Conservation (phyloP, 2,797 vertebrate genomes). For the Crenuchus spilurus region DNA sequence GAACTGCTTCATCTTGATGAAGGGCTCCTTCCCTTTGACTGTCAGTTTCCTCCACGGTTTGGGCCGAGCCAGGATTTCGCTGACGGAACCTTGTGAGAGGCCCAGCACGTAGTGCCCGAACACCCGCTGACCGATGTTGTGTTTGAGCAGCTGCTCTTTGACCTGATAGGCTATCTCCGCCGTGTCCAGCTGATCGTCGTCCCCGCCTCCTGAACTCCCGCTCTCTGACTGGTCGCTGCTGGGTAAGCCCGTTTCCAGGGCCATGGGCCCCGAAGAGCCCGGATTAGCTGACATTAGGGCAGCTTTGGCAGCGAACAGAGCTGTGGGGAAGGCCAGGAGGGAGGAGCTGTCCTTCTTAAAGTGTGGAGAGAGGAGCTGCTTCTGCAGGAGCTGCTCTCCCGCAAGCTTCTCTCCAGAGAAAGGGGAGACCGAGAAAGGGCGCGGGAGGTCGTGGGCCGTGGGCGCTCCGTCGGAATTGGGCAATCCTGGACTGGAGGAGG, state of each 20-base stretch:
- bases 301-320: conserved; percentile 85
- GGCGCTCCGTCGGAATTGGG: conserved; percentile 71
- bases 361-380: conserved; percentile 79
- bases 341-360: conserved; percentile 82
- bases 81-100: conserved; percentile 96
- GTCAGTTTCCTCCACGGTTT: conserved; percentile 99
- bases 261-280: conserved; percentile 56
- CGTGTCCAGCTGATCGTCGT: conserved; percentile 94
- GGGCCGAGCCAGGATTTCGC: conserved; percentile 96
- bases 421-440: conserved; percentile 84
- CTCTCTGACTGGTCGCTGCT: conserved; percentile 81
- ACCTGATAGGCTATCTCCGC: conserved; percentile 97
- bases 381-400: conserved; percentile 81
- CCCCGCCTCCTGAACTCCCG: conserved; percentile 70
- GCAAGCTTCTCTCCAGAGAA: conserved; percentile 80
- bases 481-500: conserved; percentile 80
- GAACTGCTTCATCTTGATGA: conserved; percentile 99
- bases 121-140: conserved; percentile 97
- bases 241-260: conserved; percentile 75
- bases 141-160: conserved; percentile 97
- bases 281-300: conserved; percentile 73
- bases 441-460: conserved; percentile 72
- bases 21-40: conserved; percentile 97
- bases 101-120: conserved; percentile 98
- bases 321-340: conserved; percentile 79